Base-by-base conservation (phyloP, 2,888 invertebrate genomes). In the Sphecodes monilicornis region DNA sequence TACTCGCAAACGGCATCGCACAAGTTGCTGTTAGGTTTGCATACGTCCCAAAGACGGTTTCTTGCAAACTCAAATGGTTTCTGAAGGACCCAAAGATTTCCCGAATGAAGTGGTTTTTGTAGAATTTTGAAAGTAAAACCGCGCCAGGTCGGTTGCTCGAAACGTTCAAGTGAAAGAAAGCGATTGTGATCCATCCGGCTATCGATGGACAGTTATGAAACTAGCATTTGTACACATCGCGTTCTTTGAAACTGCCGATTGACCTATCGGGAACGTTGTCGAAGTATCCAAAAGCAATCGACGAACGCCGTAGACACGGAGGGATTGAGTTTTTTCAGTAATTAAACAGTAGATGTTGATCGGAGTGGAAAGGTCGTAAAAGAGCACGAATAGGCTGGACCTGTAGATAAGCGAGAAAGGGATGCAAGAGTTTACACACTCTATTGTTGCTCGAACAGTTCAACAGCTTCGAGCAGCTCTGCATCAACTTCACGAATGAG, bases 401-500 rank as follows among this genome's bases (percentile, higher is more conserved):
- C 43, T 26, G 57, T 71, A 50, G 16, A 66, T 66, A 22, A 71
- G 1, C n/a, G 18, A 41, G 60, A 57, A 57, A n/a, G 22, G 32
- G 69, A 50, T 32, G 60, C 64, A 60, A 32, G 60, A 29, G 68
- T 76, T 72, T 50, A 66, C 60, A 57, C 39, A 72, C 50, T n/a
- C n/a, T 70, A 90, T 88, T 86, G 78, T 90, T 90, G 90, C 90
- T 90, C 89, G 90, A 90, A 90, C 90, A 90, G 90, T 90, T 90
- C 88, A 98, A 98, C 96, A 97, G 98, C 95, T 98, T 98, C 96
- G 98, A 98, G 96, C 98, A 98, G 96, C 96, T 98, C 94, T 98
- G 98, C 96, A 98, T 98, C 96, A 98, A 98, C 96, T 98, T 98
- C 96, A 98, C 98, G 95, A 98, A 98, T 95, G 98, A 98, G 96